Conservation (phyloP, 2,113 vertebrate genomes). For the Pseudorhombus dupliciocellatus region DNA sequence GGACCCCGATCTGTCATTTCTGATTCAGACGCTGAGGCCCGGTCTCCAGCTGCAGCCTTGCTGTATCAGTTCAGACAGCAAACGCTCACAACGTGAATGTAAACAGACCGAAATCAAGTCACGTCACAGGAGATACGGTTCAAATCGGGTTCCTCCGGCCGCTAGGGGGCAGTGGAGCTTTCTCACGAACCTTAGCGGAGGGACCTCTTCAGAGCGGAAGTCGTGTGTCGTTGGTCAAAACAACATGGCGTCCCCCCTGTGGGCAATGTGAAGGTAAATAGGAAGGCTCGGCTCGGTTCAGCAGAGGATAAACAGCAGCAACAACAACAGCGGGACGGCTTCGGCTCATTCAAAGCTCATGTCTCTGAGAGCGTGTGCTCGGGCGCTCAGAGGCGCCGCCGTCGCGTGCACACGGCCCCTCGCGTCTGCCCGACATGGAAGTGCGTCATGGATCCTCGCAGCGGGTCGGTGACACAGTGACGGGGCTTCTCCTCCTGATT, state of each 20-base stretch:
- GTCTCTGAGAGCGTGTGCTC: slow-evolving; percentile 64
- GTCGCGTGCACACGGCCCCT: slow-evolving; percentile 10
- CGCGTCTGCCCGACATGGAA: slow-evolving; percentile 23
- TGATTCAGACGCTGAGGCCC: neutral
- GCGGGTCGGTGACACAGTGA: slow-evolving; percentile 62
- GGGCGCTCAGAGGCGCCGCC: slow-evolving; percentile 37
- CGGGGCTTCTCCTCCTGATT: neutral
- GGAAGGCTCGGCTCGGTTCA: slow-evolving; percentile 11
- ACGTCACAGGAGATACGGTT: neutral
- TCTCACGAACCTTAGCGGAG: rapidly evolving
- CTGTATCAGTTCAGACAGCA: neutral
- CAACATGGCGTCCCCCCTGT: slow-evolving; percentile 73
- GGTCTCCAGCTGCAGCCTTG: neutral
- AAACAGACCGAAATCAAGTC: neutral
- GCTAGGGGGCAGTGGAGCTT: slow-evolving; percentile 56
- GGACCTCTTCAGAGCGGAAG: slow-evolving; percentile 50
- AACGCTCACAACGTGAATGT: neutral
- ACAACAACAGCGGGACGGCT: too few relatives aligned
- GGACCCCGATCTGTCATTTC: neutral
- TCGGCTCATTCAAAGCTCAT: slow-evolving; percentile 38
- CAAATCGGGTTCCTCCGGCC: neutral
- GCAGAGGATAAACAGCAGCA: rapidly evolving
- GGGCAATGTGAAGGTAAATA: slow-evolving; percentile 62
- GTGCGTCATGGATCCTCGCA: slow-evolving; percentile 57
- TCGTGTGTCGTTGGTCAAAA: slow-evolving; percentile 44